Base-by-base conservation (phyloP, 2,888 invertebrate species). In the Drosophila maculinotata region DNA sequence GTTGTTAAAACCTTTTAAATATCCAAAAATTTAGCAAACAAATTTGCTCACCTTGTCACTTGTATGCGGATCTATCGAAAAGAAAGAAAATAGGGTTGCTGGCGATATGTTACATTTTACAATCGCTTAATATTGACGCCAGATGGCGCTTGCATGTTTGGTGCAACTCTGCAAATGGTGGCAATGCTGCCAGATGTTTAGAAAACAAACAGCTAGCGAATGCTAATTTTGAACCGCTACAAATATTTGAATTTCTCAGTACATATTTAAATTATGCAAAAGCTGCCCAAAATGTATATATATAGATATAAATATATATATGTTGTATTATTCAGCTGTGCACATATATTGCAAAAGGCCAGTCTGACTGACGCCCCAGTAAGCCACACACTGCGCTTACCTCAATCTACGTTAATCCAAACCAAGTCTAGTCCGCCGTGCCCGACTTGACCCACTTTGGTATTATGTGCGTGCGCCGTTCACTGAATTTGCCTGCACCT, bases 41-140 rank as follows among this genome's bases (percentile, higher is more conserved):
- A 54, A 41, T 65, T 54, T 64, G 79, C 88, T 81, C 77, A 90
- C 91, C 91, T 91, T 81, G 84, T 89, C 88, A 90, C 90, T 90
- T 81, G 60, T 74, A 75, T 83, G 84, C 81, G 80, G 82, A 81
- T 87, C 81, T 83, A 81, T 85, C 82, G 84, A 90, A 90, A 90
- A 90, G 91, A 90, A 91, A 89, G 89, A 91, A 76, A 51, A 8
- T 38, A 71, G 72, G 53, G 72, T 51, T 73, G 72, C 36, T 39
- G n/a, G 8, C 59, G 66, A 72, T 72, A 56, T 31, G 0, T 31
- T 33, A 5, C 2, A 15, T 25, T 54, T 69, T 17, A 5, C 6
- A 23, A 36, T 12, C 42, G 26, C 6, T 3, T 0, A 0, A 0
- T 5, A 9, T 26, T 48, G 10, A 1, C 76, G 17, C 2, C 38